A percentile compares a stretch with the other conserved stretches of the same genome.
Evolutionary conservation across 1,140 invertebrate species (phyloP).

Genomic region (Melipona quadrifasciata): DNA sequence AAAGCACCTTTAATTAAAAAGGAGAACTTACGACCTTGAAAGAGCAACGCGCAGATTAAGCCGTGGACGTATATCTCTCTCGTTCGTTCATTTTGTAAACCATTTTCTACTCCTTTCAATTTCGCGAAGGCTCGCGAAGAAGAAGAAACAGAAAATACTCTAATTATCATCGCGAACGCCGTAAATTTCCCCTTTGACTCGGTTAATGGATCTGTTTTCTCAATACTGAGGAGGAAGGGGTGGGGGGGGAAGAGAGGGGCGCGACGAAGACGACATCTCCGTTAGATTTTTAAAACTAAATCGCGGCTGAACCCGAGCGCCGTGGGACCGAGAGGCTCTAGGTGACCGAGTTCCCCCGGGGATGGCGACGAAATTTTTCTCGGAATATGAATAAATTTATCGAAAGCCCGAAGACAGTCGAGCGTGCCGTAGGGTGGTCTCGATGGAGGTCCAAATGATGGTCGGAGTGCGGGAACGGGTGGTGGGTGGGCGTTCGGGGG

Average conservation of each 20-base stretch:
- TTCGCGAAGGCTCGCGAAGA: neutral
- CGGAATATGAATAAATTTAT: constrained; percentile 78
- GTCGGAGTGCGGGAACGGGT: constrained; percentile 8
- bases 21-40: constrained; percentile 63
- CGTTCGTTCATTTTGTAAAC: neutral
- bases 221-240: too few relatives aligned
- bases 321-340: neutral
- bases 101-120: neutral
- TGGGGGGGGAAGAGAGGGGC: too few relatives aligned
- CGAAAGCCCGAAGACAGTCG: constrained; percentile 61
- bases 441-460: constrained; percentile 61
- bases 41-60: constrained; percentile 44
- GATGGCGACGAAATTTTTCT: constrained; percentile 54
- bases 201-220: neutral
- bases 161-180: neutral
- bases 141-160: neutral
- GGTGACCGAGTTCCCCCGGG: constrained; percentile 54
- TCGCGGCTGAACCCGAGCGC: neutral
- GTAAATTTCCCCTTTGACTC: neutral
- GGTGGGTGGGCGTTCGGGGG: constrained; percentile 40
- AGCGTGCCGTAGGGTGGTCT: constrained; percentile 42
- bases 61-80: neutral
- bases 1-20: constrained; percentile 74
- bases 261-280: neutral
- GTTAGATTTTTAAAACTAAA: constrained; percentile 4